These are phyloP conservation scores for Drosophila repletoides DNA, from an alignment of 1,140 invertebrate species.

Conservation along the genomic window DNA sequence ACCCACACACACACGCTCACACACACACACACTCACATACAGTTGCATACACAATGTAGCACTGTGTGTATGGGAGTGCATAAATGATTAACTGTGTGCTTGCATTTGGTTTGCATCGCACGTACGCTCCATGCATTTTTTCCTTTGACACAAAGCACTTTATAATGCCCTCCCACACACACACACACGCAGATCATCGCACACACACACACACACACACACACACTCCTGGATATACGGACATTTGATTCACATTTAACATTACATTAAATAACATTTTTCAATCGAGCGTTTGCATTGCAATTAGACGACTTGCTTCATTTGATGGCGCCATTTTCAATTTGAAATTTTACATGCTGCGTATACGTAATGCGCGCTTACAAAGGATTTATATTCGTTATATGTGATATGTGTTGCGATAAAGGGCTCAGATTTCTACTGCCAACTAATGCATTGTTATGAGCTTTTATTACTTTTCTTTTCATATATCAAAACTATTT, in stretches of 20 bases:
- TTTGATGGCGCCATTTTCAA: neutral
- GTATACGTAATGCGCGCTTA: constrained; percentile 1
- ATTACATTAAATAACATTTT: constrained; percentile 25
- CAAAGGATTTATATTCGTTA: neutral
- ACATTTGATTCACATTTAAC: constrained; percentile 46
- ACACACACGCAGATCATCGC: neutral
- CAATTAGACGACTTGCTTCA: constrained; percentile 21
- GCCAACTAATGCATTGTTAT: too few species aligned
- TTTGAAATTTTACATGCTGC: neutral
- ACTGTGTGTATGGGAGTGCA: constrained; percentile 37
- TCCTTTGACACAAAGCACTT: constrained; percentile 72
- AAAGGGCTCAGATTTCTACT: neutral
- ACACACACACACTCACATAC: constrained; percentile 15
- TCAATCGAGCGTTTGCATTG: constrained; percentile 46
- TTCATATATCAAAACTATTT: too few species aligned
- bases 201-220: constrained; percentile 6
- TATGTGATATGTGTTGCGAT: neutral
- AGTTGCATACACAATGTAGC: too few species aligned
- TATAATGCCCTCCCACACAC: constrained; percentile 46
- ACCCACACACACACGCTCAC: constrained; percentile 2
- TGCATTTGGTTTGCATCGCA: constrained; percentile 51
- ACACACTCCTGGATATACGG: neutral
- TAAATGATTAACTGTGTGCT: constrained; percentile 49
- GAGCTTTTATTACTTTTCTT: neutral
- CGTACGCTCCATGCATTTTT: constrained; percentile 69